Conservation (phyloP, 2,888 invertebrate species). For the Esperia sulphurella region DNA sequence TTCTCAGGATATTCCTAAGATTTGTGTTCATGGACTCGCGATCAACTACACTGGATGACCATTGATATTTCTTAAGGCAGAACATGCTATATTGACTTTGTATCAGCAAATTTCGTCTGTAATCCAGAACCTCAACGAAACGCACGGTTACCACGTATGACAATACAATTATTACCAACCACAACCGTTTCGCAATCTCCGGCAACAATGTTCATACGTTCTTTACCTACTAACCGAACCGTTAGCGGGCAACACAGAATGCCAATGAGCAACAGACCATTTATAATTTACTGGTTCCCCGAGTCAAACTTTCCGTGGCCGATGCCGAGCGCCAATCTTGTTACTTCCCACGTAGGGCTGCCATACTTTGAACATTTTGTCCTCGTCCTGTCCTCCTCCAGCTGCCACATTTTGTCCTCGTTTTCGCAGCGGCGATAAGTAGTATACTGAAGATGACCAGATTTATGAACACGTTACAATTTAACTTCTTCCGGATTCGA, state of each 20-base stretch:
- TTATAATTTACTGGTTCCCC: slow-evolving; percentile 12
- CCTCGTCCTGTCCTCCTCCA: too few species aligned
- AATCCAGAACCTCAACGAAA: background rate
- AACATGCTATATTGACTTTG: too few species aligned
- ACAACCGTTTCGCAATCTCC: slow-evolving; percentile 9
- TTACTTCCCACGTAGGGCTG: slow-evolving; percentile 8
- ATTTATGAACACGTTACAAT: too few species aligned
- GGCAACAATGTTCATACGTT: slow-evolving; percentile 13
- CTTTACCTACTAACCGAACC: slow-evolving; percentile 23
- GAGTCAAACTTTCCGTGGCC: slow-evolving; percentile 3
- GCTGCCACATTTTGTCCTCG: too few species aligned
- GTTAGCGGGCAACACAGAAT: slow-evolving; percentile 24
- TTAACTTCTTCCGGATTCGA: too few species aligned
- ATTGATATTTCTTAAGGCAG: too few species aligned
- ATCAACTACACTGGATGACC: too few species aligned
- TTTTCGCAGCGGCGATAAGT: too few species aligned
- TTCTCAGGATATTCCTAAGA: too few species aligned
- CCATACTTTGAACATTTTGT: background rate
- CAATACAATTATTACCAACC: slow-evolving; percentile 8
- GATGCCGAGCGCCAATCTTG: background rate
- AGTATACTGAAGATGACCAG: too few species aligned
- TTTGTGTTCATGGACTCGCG: too few species aligned
- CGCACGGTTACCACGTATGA: background rate
- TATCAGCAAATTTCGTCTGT: too few species aligned
- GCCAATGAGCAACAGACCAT: slow-evolving; percentile 24